phyloP scores from a whole-genome alignment of 2,113 vertebrate genomes.

The Falco punctatus region DNA sequence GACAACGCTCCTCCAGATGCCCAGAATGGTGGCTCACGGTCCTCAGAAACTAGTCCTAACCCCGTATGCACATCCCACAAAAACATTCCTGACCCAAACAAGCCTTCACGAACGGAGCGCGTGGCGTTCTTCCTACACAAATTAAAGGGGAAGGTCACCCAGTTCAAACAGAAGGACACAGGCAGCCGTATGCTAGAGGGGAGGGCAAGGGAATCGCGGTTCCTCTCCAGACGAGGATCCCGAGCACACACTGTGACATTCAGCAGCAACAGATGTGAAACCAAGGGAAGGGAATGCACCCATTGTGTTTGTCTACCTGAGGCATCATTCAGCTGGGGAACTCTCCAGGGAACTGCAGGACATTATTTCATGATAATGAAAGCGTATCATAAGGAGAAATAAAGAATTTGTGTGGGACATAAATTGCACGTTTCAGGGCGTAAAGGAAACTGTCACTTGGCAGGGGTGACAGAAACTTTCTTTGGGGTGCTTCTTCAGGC shows the following conservation, averaged over 20 bases:
- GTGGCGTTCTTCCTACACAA: neutral
- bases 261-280: neutral
- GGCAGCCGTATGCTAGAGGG: neutral
- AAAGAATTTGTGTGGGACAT: too few relatives aligned
- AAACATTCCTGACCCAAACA: neutral
- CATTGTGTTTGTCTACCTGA: neutral
- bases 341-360: neutral
- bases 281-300: neutral
- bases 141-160: neutral
- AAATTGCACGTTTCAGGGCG: too few relatives aligned
- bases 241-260: neutral
- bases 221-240: neutral
- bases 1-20: neutral
- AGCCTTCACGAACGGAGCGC: accelerated
- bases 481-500: too few relatives aligned
- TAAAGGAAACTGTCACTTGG: too few relatives aligned
- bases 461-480: too few relatives aligned
- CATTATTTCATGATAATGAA: neutral
- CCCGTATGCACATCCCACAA: neutral
- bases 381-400: neutral
- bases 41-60: neutral
- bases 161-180: neutral
- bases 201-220: neutral
- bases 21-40: neutral
- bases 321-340: neutral